A percentile compares a stretch with the other conserved stretches of the same genome.
Evolutionary conservation across 2,888 invertebrate genomes (phyloP).

Genomic region (Ellobium chinense): DNA sequence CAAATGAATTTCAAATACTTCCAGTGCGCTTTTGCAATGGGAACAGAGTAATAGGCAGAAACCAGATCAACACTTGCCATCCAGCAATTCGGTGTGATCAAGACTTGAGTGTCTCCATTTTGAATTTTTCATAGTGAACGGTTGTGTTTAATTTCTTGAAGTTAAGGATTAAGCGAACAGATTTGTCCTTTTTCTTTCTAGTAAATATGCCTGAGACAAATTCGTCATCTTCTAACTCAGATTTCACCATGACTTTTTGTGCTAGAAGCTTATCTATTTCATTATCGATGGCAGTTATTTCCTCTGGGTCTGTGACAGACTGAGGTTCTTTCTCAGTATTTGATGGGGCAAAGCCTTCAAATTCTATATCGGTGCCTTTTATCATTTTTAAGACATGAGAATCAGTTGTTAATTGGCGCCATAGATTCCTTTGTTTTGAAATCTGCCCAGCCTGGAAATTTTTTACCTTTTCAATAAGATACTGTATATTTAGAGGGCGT

Average conservation of each 20-base stretch:
- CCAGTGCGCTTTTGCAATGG: constrained; percentile 16
- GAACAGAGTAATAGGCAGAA: constrained; percentile 45
- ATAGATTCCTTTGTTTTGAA: background rate
- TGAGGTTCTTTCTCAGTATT: background rate
- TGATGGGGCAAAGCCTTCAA: background rate
- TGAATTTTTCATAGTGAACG: constrained; percentile 50
- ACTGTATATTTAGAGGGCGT: background rate
- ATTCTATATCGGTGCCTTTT: background rate
- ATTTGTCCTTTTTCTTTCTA: background rate
- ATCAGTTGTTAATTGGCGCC: background rate
- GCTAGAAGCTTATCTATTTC: background rate
- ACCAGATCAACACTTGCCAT: constrained; percentile 1
- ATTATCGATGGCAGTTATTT: background rate
- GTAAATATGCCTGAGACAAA: background rate
- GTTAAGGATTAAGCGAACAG: background rate
- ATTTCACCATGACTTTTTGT: background rate
- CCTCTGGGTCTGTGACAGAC: background rate
- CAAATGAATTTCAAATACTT: constrained; percentile 33
- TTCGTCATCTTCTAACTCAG: background rate
- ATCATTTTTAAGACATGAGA: background rate
- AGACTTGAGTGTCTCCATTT: constrained; percentile 44
- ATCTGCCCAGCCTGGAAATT: background rate
- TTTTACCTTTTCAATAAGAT: background rate
- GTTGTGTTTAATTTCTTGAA: background rate
- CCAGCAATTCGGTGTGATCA: background rate